Conservation (phyloP, 2,113 vertebrate genomes). For the Rattus norvegicus region GRCr8 NC_086023.1:105523501-105524000, state of each 20-base stretch:
- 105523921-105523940: neutral
- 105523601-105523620: neutral
- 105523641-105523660: neutral
- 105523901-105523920: neutral
- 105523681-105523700: neutral
- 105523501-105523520: neutral
- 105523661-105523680: neutral
- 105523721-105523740: constrained; percentile 60
- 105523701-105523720: constrained; percentile 53
- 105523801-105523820: constrained; percentile 46
- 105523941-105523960: neutral
- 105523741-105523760: constrained; percentile 63
- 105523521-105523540: neutral
- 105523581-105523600: neutral
- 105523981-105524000: neutral
- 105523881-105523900: constrained; percentile 17
- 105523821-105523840: constrained; percentile 60
- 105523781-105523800: constrained; percentile 53
- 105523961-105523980: neutral
- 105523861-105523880: neutral
- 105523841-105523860: neutral
- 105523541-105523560: neutral
- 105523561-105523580: neutral
- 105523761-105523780: constrained; percentile 3
- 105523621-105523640: neutral